Evolutionary conservation across 2,888 invertebrate species (phyloP), one percentile per base, ranked within the genome.

Genomic region (Acrobeloides nanus): DNA sequence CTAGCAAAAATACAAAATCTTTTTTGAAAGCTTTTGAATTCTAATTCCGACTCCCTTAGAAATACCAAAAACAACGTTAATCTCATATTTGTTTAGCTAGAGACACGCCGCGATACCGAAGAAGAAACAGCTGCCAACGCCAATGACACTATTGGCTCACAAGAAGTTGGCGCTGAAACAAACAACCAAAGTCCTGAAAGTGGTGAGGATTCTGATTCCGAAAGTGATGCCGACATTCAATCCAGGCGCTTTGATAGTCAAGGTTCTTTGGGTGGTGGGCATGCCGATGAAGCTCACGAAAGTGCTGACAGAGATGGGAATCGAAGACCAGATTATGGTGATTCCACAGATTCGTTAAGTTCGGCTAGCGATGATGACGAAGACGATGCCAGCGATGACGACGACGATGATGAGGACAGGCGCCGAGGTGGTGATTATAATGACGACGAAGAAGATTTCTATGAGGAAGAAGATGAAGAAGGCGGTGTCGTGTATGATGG

Each of bases 391-490:
- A 50, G 55, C 7, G 54, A 53, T n/a, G 62, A 57, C 17, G 64
- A 47, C 6, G 64, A 66, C 18, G 54, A 62, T 12, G 61, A 60
- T 15, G 56, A 57, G 4, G 51, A 39, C 2, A 51, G 59, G 1
- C 48, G 35, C 8, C 35, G 10, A 7, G 17, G 10, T 10, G 7
- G 15, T 8, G 35, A 45, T 8, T 51, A 44, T 3, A 39, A 46
- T 4, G 39, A 53, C 27, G 18, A 20, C 25, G 43, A 40, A 18
- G 51, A 38, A 32, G 32, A 33, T 12, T 34, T 29, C 10, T 39
- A 48, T n/a, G 43, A 43, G 20, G 44, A 46, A 10, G 57, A 61
- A 34, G 49, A 56, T 6, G 63, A 59, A 23, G 72, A 72, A 7
- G 38, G n/a, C 21, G 18, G 34, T 15, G 40, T 15, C 33, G 42